Evolutionary conservation across 2,797 vertebrate species (phyloP).

Genomic region (Acipenser ruthenus): DNA sequence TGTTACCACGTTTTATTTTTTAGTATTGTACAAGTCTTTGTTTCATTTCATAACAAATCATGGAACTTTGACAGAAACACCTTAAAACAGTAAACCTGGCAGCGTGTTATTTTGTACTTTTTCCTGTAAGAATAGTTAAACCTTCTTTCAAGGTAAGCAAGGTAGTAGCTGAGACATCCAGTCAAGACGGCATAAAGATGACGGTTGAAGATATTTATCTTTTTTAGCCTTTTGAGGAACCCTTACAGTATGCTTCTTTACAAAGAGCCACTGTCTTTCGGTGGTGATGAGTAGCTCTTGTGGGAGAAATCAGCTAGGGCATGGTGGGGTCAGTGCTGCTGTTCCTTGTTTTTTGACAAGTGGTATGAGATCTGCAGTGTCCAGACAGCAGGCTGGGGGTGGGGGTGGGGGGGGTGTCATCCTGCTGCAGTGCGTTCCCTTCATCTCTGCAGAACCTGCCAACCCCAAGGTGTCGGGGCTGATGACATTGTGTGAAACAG

Average conservation of each 20-base stretch:
- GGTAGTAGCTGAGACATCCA: background rate
- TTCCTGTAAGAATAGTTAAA: no score
- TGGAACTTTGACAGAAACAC: no score
- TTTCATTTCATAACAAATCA: no score
- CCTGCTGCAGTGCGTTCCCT: background rate
- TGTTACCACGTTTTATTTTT: no score
- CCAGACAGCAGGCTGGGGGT: background rate
- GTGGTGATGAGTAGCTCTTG: background rate
- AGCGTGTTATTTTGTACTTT: no score
- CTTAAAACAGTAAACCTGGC: no score
- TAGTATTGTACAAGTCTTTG: no score
- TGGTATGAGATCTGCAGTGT: background rate
- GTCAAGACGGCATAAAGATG: background rate
- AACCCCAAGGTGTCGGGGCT: background rate
- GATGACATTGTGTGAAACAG: no score
- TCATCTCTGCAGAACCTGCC: background rate
- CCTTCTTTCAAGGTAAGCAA: background rate
- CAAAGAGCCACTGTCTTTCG: slow-evolving; percentile 1
- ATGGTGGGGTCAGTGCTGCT: background rate
- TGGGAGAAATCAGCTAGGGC: background rate
- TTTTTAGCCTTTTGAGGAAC: background rate
- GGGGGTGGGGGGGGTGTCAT: background rate
- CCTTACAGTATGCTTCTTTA: background rate
- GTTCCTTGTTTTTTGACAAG: background rate
- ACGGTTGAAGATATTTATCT: background rate